These are phyloP conservation scores for Zhengitettix transpicula DNA, from an alignment of 2,888 invertebrate species.

Conservation along the genomic window DNA sequence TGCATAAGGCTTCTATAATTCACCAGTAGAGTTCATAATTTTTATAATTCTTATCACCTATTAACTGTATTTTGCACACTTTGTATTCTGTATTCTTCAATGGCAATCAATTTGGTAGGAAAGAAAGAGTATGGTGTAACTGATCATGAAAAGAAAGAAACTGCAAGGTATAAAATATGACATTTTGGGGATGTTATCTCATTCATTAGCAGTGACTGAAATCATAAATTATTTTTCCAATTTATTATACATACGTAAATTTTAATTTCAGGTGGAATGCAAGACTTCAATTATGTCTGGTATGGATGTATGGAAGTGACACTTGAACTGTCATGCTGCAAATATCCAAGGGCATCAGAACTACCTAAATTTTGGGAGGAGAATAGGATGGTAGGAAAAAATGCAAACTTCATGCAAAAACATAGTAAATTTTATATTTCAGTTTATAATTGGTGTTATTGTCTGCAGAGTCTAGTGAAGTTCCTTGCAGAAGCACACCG, in stretches of 20 bases:
- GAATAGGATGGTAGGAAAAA: constrained; percentile 31
- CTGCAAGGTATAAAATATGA: no score
- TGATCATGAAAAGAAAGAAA: no score
- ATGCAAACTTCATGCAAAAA: no score
- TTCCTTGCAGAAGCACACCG: constrained; percentile 36
- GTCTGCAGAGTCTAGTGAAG: constrained; percentile 30
- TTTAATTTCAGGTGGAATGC: constrained; percentile 37
- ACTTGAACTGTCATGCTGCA: constrained; percentile 49
- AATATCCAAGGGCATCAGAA: constrained; percentile 35
- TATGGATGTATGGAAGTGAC: constrained; percentile 50
- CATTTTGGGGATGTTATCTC: no score
- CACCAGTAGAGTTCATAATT: no score
- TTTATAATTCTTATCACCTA: no score
- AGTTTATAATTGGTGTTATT: neutral
- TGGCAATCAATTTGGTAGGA: no score
- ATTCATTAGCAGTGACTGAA: no score
- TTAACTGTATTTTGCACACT: no score
- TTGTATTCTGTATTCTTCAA: no score
- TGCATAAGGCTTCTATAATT: no score
- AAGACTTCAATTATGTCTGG: constrained; percentile 49
- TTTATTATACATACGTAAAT: neutral
- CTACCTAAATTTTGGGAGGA: constrained; percentile 37
- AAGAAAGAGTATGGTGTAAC: no score
- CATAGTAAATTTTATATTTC: neutral
- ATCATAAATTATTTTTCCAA: neutral